Base-by-base conservation (phyloP, 2,888 invertebrate species). In the Pogonocherus hispidulus region DNA sequence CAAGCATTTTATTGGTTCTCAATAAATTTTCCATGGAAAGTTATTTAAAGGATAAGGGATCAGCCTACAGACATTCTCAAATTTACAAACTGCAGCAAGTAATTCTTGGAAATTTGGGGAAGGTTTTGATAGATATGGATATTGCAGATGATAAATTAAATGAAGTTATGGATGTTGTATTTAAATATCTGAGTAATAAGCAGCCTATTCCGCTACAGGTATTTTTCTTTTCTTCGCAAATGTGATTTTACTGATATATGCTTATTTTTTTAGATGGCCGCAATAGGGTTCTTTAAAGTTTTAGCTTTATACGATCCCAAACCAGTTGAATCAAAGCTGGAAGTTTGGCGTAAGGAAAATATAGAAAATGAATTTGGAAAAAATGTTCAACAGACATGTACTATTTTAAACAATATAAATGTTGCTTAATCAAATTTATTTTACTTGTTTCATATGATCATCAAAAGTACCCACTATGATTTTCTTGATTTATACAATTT, bases 181-280 rank as follows among this genome's bases (percentile, higher is more conserved):
- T 86, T 14, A 77, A 83, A 0, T 93, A 92, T 81, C 85, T 93
- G 22, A 89, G 88, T 69, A 84, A 84, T 64, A 87, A 87, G 66
- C 92, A 93, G 80, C 90, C 92, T 14, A 84, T 86, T 65, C 87
- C 88, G 1, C 84, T 93, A 69, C 92, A 92, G 88, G 92, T 92
- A 79, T 41, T 11, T 63, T 68, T 14, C 57, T 35, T 70, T 37
- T 65, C n/a, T 64, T 19, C 23, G 19, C 23, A 47, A 41, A 19
- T 47, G 46, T 19, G 11, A 19, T 20, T 11, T 1, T 49, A n/a
- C 54, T 46, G 23, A 49, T 51, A 66, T 70, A 77, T 62, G 27
- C 8, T 27, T 27, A 8, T 52, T 73, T 60, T 78, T 82, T 16
- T 82, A 91, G 90, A 80, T 81, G 49, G 83, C 86, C 20, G 89